Evolutionary conservation across 2,113 vertebrate species (phyloP), one percentile per base, ranked within the genome.

Genomic region (Anhinga anhinga): DNA sequence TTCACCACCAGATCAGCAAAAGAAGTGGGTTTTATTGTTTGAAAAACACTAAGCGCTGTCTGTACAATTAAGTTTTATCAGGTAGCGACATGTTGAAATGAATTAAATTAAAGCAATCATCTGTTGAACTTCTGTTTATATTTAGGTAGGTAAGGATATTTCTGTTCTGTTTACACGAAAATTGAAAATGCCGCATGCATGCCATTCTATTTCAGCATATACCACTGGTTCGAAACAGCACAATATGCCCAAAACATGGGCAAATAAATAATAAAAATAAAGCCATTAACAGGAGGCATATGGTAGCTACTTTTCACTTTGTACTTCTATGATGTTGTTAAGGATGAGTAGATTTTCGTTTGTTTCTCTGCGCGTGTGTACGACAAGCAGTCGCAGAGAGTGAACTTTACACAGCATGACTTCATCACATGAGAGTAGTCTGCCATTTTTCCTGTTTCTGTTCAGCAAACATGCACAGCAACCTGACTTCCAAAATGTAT

Each of bases 381-480:
- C 2, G 55, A 86, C 62, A 66, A 76, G 32, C 72, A 72, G 83
- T n/a, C 19, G 63, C 90, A 78, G 11, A 56, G 59, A 95, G n/a
- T 29, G 83, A 93, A 80, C 88, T 88, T 94, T 74, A 80, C 78
- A 84, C 72, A 89, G 77, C 55, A 72, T 8, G 86, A 95, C 83
- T 49, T 71, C 88, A 78, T 84, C 83, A 72, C 77, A 86, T 18
- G 45, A 73, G 80, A 86, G 59, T 8, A 56, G 93, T 42, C 93
- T 89, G 83, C 93, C 91, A 62, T 77, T 82, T 82, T 94, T 94
- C 44, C 86, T 15, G 49, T 36, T 82, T 66, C 84, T 66, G 38
- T 27, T 70, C 71, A 77, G 38, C 56, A 79, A 91, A 86, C 71
- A 82, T 5, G 17, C 83, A 88, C 66, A 69, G 49, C 45, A 90